Evolutionary conservation across 2,888 invertebrate species (phyloP), one percentile per base, ranked within the genome.

Genomic region (Drosophila suboccidentalis): DNA sequence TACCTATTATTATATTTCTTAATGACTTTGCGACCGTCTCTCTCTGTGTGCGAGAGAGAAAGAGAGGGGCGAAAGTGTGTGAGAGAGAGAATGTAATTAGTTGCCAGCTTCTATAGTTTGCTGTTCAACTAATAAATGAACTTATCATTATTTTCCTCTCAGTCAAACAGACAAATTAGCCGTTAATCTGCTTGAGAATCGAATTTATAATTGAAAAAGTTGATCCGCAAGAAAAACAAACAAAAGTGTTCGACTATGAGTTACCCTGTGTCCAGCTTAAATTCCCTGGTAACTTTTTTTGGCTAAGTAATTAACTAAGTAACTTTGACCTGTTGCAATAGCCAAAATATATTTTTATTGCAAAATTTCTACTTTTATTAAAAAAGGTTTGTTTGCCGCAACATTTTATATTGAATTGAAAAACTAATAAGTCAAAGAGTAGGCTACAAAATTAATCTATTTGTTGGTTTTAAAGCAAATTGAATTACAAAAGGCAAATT

Each of bases 1-100:
- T 65, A 67, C 69, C 69, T 64, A 64, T 72, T 72, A 72, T 78
- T 75, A 75, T 72, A 46, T 36, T 34, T 15, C 36, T 32, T 59
- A 59, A 49, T 49, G 39, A 59, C 39, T 39, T 39, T 44, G 43
- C 13, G 11, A 13, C 39, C 10, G 8, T 43, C n/a, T 13, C 17
- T 17, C 41, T 15, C 13, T n/a, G 10, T n/a, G 5, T 49, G n/a
- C 26, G 8, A 38, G 19, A 5, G 11, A 6, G 11, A 19, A 1
- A 17, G 19, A 19, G 43, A 13, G 8, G 13, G 19, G n/a, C 3
- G 44, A n/a, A 13, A 17, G 13, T 11, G 5, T 17, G 32, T 1
- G 1, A 3, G 34, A 17, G 32, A 17, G 15, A 9, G 22, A n/a
- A 63, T 22, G 54, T 41, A 70, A 70, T 70, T 74, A 64, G 47